Conservation (phyloP, 1,140 invertebrate species). For the Scaptomyza hsui region DNA sequence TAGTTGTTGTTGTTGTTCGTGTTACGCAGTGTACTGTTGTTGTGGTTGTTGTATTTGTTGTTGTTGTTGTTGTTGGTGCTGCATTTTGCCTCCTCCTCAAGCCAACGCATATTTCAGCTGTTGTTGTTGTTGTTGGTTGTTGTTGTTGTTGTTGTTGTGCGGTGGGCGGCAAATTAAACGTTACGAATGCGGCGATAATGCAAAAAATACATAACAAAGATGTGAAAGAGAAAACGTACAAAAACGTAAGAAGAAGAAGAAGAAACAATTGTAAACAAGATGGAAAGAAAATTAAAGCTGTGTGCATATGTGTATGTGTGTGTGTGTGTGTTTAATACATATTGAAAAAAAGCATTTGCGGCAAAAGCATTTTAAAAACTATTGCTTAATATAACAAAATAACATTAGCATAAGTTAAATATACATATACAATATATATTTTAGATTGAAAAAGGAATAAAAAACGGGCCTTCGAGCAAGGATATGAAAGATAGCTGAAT, state of each 20-base stretch:
- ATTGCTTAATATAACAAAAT: conserved; percentile 22
- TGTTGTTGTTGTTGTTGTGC: conserved; percentile 31
- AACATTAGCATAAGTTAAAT: conserved; percentile 26
- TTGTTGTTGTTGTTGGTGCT: conserved; percentile 10
- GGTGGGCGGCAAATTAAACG: conserved; percentile 37
- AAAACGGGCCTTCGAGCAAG: conserved; percentile 33
- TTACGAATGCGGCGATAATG: conserved; percentile 51
- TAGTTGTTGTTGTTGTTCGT: conserved; percentile 23
- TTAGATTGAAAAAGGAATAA: conserved; percentile 5
- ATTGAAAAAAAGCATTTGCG: conserved; percentile 21
- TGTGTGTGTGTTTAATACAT: not conserved
- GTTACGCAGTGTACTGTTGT: conserved; percentile 18
- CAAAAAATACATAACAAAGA: conserved; percentile 37
- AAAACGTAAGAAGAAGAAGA: conserved; percentile 17
- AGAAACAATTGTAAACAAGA: conserved; percentile 38
- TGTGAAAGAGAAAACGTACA: conserved; percentile 46
- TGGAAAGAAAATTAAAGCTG: conserved; percentile 32
- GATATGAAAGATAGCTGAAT: conserved; percentile 30
- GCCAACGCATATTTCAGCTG: conserved; percentile 34
- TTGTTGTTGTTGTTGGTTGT: conserved; percentile 11
- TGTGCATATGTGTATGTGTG: conserved; percentile 4
- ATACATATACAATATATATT: conserved; percentile 4
- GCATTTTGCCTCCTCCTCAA: conserved; percentile 27
- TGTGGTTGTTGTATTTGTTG: conserved; percentile 13
- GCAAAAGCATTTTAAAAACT: conserved; percentile 24